These are phyloP conservation scores for Gallirallus australis DNA, from an alignment of 2,797 vertebrate genomes.

Conservation along the genomic window DNA sequence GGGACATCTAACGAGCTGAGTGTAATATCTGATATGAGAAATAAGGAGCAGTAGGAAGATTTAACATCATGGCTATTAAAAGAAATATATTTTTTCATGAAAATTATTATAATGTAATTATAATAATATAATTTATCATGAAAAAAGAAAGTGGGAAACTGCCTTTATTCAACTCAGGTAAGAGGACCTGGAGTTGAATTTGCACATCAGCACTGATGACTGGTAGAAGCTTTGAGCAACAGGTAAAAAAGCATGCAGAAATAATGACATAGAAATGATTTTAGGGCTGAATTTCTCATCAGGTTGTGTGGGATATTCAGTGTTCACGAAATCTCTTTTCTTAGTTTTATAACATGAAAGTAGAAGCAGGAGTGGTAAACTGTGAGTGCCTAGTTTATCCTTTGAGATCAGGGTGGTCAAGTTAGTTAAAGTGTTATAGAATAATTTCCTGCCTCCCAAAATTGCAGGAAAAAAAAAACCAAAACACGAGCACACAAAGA, in stretches of 20 bases:
- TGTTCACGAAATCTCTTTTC: not conserved
- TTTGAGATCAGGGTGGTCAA: not conserved
- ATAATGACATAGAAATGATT: not conserved
- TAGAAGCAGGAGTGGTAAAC: not conserved
- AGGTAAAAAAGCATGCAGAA: not conserved
- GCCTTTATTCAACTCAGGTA: not conserved
- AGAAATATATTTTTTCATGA: not conserved
- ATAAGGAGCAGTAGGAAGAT: not conserved
- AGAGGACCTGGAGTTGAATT: not conserved
- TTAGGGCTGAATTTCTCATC: not conserved
- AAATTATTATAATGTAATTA: not conserved
- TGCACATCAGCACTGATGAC: not conserved
- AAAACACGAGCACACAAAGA: not conserved
- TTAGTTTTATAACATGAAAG: not conserved
- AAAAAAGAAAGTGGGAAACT: not conserved
- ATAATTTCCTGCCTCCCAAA: not conserved
- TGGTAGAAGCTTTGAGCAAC: not conserved
- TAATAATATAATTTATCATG: not conserved
- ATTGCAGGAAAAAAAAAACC: not conserved
- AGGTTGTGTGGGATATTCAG: not conserved
- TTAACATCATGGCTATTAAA: not conserved
- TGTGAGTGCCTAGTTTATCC: not conserved
- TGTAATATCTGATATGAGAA: not conserved
- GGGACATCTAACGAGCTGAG: not conserved
- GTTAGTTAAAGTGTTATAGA: not conserved